These are phyloP conservation scores for Poecilia wingei DNA, from an alignment of 2,797 vertebrate species.

Conservation along the genomic window DNA sequence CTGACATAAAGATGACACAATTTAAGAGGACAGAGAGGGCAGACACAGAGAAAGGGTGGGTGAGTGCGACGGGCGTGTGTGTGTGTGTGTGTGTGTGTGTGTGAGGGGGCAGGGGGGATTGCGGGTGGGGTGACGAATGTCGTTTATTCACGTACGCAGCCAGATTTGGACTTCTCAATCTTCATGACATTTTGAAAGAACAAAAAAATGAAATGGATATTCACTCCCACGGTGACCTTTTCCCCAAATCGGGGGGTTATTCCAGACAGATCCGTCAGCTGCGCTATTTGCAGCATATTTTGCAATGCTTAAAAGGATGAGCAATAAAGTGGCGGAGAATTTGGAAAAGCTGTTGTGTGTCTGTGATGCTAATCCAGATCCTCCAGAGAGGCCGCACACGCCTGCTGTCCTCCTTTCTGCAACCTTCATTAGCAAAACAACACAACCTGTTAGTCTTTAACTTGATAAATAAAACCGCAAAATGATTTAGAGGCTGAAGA, in stretches of 20 bases:
- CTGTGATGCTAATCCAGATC: constrained; percentile 66
- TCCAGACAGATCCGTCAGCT: constrained; percentile 56
- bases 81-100: constrained; percentile 25
- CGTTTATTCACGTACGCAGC: constrained; percentile 74
- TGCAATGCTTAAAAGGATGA: constrained; percentile 57
- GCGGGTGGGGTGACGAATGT: constrained; percentile 71
- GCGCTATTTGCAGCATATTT: constrained; percentile 58
- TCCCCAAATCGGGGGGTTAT: constrained; percentile 67
- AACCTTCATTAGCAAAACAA: constrained; percentile 55
- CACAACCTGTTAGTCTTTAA: constrained; percentile 33
- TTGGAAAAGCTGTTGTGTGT: constrained; percentile 42
- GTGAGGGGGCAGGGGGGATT: background rate
- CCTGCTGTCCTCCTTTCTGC: constrained; percentile 52
- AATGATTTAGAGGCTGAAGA: background rate
- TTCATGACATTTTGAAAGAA: constrained; percentile 80
- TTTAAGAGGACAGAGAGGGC: constrained; percentile 74
- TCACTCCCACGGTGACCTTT: constrained; percentile 78
- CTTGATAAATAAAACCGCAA: constrained; percentile 5
- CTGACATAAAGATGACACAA: constrained; percentile 83
- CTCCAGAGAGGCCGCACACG: constrained; percentile 63
- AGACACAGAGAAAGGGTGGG: constrained; percentile 58
- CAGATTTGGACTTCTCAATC: constrained; percentile 76
- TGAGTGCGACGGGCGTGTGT: constrained; percentile 15
- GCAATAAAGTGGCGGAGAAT: constrained; percentile 59
- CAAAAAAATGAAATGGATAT: constrained; percentile 70